Base-by-base conservation (phyloP, 2,888 invertebrate genomes). In the Morpho helenor region DNA sequence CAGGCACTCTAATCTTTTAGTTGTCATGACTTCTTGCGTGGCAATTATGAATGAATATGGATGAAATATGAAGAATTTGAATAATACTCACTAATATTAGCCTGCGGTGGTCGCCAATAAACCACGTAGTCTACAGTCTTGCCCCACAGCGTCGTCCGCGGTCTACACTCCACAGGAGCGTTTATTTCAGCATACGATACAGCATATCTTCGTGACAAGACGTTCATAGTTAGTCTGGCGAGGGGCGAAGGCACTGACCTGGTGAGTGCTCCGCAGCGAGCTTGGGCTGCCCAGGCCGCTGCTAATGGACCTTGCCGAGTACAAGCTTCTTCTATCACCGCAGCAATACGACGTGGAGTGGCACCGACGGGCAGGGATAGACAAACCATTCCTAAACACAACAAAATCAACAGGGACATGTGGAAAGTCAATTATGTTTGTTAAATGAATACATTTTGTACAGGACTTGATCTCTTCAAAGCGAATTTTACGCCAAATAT, bases 101-200 rank as follows among this genome's bases (percentile, higher is more conserved):
- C 94, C 77, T 95, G 95, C 0, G 95, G 94, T 8, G 95, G 95
- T 66, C 94, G 87, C 94, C 94, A 95, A 71, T 94, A 95, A 56
- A 95, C 82, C 0, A 93, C 92, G 46, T 91, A 89, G 4, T 91
- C 91, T 1, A 95, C 91, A 7, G 92, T 90, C 63, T 94, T 93
- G 0, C 94, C 94, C 92, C 94, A 94, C 16, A 94, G 68, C 7
- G 94, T 93, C 2, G 85, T 89, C 63, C 93, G 87, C 4, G 66
- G 80, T 63, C 64, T 79, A 57, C 83, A 85, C 67, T 74, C 80
- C 22, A 67, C 74, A 61, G 76, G 90, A 68, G 82, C 79, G 56
- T 80, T 80, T 9, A 93, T 87, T 76, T 94, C 93, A 0, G 94
- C 94, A 59, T 95, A 89, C 0, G 93, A 92, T 0, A 95, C 90